phyloP scores from a whole-genome alignment of 1,140 invertebrate genomes.

The Brachionus manjavacas region DNA sequence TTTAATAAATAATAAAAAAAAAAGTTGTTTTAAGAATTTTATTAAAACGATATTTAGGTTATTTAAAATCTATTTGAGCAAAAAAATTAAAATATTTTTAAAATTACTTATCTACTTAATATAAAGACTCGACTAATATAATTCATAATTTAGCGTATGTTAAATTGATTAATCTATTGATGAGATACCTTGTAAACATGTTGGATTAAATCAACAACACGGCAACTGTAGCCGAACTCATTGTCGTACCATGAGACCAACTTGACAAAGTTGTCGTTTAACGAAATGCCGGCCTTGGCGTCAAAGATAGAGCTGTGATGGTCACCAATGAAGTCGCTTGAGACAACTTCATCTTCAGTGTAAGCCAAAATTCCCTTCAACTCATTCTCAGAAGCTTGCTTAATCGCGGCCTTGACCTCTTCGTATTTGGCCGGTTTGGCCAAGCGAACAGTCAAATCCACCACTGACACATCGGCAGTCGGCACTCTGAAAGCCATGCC shows the following conservation, averaged over 20 bases:
- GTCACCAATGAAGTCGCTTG: constrained; percentile 83
- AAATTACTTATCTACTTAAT: not conserved
- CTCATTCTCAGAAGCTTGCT: constrained; percentile 70
- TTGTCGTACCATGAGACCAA: constrained; percentile 75
- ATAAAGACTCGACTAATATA: not conserved
- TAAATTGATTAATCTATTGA: not conserved
- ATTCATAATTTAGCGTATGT: not conserved
- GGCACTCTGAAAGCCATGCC: constrained; percentile 99
- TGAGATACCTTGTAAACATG: constrained; percentile 35
- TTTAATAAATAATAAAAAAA: not conserved
- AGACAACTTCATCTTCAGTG: constrained; percentile 88
- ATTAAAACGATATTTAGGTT: not conserved
- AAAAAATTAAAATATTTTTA: not conserved
- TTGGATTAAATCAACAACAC: constrained; percentile 74
- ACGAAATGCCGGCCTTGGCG: constrained; percentile 78
- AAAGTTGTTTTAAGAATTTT: not conserved
- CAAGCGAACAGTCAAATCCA: constrained; percentile 76
- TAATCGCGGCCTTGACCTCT: constrained; percentile 82
- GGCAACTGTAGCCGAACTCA: constrained; percentile 85
- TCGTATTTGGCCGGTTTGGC: constrained; percentile 70
- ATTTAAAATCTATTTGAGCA: constrained; percentile 26
- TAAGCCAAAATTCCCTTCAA: constrained; percentile 86
- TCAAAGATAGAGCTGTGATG: constrained; percentile 84
- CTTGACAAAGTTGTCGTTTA: constrained; percentile 57
- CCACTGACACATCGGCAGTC: constrained; percentile 88